phyloP scores from a whole-genome alignment of 2,888 invertebrate genomes.

The Monoplex corrugatus region DNA sequence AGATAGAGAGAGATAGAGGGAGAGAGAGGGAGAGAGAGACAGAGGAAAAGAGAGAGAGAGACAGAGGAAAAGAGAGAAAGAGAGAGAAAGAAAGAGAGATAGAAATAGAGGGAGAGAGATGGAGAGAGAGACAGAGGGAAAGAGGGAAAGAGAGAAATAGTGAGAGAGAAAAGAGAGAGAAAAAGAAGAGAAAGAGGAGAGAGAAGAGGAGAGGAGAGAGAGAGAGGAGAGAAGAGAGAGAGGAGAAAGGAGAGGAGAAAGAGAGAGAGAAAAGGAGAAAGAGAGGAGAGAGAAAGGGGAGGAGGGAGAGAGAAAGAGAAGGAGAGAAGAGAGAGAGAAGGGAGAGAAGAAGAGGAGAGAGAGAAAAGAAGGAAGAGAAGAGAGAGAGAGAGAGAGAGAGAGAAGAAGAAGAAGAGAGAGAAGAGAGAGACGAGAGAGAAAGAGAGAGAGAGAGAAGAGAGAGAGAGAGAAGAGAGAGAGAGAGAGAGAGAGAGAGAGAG shows the following conservation, averaged over 20 bases:
- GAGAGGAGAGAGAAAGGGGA: neutral
- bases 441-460: too few relatives aligned
- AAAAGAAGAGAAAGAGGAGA: too few relatives aligned
- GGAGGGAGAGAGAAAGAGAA: neutral
- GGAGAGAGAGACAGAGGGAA: neutral
- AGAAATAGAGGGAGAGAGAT: constrained; percentile 6
- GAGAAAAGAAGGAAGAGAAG: too few relatives aligned
- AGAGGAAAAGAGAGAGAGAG: neutral
- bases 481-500: neutral
- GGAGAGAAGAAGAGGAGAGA: too few relatives aligned
- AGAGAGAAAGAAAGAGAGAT: neutral
- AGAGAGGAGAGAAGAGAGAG: neutral
- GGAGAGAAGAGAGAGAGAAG: too few relatives aligned
- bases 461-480: neutral
- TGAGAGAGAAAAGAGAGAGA: too few relatives aligned
- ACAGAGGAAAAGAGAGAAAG: neutral
- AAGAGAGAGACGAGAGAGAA: too few relatives aligned
- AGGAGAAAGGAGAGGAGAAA: neutral
- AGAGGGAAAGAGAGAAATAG: too few relatives aligned
- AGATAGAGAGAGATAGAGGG: too few relatives aligned
- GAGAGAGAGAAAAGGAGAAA: neutral
- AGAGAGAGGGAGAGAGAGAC: neutral
- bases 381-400: too few relatives aligned
- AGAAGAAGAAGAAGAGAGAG: too few relatives aligned
- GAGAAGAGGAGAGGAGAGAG: neutral